Conservation (phyloP, 2,888 invertebrate species). For the Therioaphis trifolii region DNA sequence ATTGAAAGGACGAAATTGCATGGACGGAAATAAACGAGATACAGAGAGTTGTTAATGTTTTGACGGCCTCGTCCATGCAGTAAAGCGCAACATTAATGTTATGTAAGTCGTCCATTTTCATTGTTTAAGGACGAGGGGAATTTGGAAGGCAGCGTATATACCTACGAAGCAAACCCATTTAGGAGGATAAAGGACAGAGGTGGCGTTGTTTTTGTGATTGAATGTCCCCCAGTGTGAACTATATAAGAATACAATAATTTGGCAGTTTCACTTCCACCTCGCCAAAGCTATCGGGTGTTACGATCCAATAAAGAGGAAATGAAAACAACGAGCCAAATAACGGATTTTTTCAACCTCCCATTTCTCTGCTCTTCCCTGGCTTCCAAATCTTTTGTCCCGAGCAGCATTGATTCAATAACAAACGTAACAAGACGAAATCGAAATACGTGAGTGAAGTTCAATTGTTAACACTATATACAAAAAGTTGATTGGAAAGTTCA, state of each 20-base stretch:
- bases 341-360: not conserved
- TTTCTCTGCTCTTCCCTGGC: not conserved
- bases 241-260: constrained; percentile 52
- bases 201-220: constrained; percentile 55
- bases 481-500: constrained; percentile 57
- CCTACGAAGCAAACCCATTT: constrained; percentile 7
- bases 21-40: not conserved
- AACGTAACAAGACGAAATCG: constrained; percentile 56
- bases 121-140: not conserved
- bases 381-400: constrained; percentile 36
- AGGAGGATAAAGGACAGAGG: not conserved
- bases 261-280: constrained; percentile 42
- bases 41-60: not conserved
- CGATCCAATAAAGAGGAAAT: constrained; percentile 59
- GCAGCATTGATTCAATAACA: constrained; percentile 46
- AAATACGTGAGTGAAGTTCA: constrained; percentile 49
- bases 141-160: no score
- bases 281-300: constrained; percentile 32
- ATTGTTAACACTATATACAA: constrained; percentile 36
- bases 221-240: constrained; percentile 24
- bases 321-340: constrained; percentile 59
- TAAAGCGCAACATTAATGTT: constrained; percentile 33
- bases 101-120: constrained; percentile 17
- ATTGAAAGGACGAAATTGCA: not conserved
- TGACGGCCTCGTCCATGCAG: constrained; percentile 11